Evolutionary conservation across 2,888 invertebrate species (phyloP).

Genomic region (Anodontia alba): DNA sequence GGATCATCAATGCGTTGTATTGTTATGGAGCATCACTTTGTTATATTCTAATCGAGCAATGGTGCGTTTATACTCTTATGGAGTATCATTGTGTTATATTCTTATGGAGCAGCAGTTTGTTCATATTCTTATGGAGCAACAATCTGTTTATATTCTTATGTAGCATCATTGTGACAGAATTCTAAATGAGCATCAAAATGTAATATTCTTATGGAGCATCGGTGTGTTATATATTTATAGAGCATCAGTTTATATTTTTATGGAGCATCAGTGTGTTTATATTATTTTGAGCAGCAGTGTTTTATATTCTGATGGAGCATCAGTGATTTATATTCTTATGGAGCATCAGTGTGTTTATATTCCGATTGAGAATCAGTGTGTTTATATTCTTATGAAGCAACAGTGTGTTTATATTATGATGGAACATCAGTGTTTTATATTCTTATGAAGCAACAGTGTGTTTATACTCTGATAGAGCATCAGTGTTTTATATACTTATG

Average conservation of each 20-base stretch:
- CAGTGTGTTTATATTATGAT: background rate
- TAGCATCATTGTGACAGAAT: background rate
- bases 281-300: background rate
- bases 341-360: background rate
- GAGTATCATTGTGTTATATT: background rate
- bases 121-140: background rate
- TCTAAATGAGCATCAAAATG: background rate
- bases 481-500: background rate
- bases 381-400: background rate
- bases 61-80: background rate
- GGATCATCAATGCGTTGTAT: background rate
- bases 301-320: background rate
- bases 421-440: background rate
- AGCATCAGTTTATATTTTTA: background rate
- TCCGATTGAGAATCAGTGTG: background rate
- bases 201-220: background rate
- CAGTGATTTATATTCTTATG: background rate
- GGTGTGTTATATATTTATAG: background rate
- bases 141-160: background rate
- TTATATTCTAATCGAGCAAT: no score
- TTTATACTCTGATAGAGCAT: background rate
- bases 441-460: background rate
- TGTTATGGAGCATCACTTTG: background rate
- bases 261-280: background rate
- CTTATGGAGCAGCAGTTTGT: background rate